Conservation (phyloP, 2,113 vertebrate genomes). For the Corythornis cristatus region DNA sequence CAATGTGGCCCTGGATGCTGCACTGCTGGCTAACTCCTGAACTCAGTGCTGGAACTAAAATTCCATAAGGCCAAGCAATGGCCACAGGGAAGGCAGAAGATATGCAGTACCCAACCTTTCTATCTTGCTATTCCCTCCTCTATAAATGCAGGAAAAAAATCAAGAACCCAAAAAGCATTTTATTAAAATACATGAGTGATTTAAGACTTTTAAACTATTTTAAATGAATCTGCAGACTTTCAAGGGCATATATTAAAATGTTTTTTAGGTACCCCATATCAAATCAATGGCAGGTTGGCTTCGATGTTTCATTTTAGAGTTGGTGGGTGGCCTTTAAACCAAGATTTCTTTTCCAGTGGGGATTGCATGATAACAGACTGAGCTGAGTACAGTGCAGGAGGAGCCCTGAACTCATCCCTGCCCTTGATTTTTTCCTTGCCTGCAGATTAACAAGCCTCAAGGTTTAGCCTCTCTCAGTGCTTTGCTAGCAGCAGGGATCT, state of each 20-base stretch:
- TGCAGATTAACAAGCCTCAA: background rate
- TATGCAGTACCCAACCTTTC: background rate
- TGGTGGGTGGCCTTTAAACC: background rate
- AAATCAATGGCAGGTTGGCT: background rate
- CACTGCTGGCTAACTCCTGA: background rate
- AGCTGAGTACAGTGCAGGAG: background rate
- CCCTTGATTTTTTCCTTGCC: background rate
- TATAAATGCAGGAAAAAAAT: background rate
- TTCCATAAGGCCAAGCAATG: background rate
- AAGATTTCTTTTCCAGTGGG: background rate
- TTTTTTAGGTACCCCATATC: background rate
- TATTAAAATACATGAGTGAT: background rate
- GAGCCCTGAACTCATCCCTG: background rate
- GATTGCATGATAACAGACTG: background rate
- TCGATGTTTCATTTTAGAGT: background rate
- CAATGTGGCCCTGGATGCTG: accelerated
- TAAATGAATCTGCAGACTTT: background rate
- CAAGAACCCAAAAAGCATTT: background rate
- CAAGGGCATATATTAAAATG: background rate
- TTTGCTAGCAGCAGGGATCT: background rate
- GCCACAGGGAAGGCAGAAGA: background rate
- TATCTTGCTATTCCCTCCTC: background rate
- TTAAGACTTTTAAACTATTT: background rate
- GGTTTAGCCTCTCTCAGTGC: background rate
- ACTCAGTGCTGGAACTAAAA: background rate